Evolutionary conservation across 2,113 vertebrate genomes (phyloP).

Genomic region (Podarcis muralis): DNA sequence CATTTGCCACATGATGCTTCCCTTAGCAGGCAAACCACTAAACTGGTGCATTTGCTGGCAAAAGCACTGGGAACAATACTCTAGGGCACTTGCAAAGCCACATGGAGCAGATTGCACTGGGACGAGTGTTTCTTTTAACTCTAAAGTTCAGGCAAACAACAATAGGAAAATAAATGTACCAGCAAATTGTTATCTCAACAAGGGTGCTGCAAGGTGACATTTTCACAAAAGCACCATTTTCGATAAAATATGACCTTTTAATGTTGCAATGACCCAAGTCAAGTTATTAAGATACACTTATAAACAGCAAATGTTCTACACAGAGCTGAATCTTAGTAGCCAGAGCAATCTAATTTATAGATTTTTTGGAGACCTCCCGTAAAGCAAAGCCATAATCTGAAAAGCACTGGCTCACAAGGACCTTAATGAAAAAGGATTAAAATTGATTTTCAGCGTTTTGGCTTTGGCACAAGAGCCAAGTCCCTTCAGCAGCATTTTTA

Average conservation of each 20-base stretch:
- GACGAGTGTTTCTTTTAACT: constrained; percentile 39
- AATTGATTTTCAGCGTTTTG: constrained; percentile 58
- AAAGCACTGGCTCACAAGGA: constrained; percentile 16
- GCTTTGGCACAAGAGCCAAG: constrained; percentile 25
- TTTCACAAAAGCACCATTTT: constrained; percentile 43
- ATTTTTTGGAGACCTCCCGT: constrained; percentile 41
- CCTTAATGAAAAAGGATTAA: constrained; percentile 42
- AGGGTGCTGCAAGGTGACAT: constrained; percentile 52
- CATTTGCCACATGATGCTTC: neutral
- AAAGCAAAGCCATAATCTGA: constrained; percentile 41
- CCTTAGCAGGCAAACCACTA: neutral
- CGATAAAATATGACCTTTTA: constrained; percentile 63
- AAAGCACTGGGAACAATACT: constrained; percentile 2
- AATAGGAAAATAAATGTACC: constrained; percentile 52
- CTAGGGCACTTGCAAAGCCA: constrained; percentile 28
- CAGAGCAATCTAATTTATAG: constrained; percentile 54
- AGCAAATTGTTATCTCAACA: constrained; percentile 56
- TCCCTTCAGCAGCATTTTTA: constrained; percentile 52
- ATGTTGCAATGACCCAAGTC: constrained; percentile 40
- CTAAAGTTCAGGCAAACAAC: constrained; percentile 23
- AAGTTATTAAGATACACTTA: constrained; percentile 45
- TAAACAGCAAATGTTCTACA: constrained; percentile 32
- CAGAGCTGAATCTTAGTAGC: constrained; percentile 11
- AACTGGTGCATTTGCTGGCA: constrained; percentile 11
- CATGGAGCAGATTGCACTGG: constrained; percentile 20